Evolutionary conservation across 2,888 invertebrate genomes (phyloP), one percentile per base, ranked within the genome.

Genomic region (Pasiphila rectangulata): DNA sequence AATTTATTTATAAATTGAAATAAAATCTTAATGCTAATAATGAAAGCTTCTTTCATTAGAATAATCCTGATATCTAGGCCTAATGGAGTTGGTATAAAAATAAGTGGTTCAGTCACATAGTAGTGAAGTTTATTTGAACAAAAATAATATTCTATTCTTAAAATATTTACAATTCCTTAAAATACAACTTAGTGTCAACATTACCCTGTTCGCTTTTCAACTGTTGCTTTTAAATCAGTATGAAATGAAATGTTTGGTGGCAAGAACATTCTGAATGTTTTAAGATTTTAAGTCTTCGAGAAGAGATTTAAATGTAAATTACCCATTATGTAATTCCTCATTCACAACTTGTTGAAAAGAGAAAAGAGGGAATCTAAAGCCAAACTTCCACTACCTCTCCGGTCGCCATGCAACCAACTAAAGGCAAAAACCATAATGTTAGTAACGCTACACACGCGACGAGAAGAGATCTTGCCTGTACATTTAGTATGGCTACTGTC

Each of bases 131-230:
- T 86, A 82, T 84, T 79, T 85, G 85, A 87, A 88, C 87, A 87
- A 85, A 87, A 85, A 86, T 86, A 84, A 86, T 85, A 85, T 72
- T 85, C 78, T 84, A 80, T 76, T 72, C 73, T 77, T 80, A 83
- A 83, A 83, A 80, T 87, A 88, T 86, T 80, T 87, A 87, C 87
- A 88, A 79, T 82, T 72, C 64, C 81, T 83, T 84, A 84, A 56
- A 65, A 69, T 77, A 81, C 64, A 79, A 74, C 81, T 86, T 84
- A 84, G 72, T 73, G 72, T 79, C 72, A 77, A 85, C 75, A 80
- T 84, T 48, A 86, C 84, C 87, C 87, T 86, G 85, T 83, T 84
- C 84, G 69, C 87, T 87, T 87, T 88, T 87, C 87, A 87, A 87
- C 84, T 75, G 87, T 86, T 87, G 87, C 74, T 72, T 72, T 59